Base-by-base conservation (phyloP, 2,113 vertebrate species). In the Chaetops frenatus region DNA sequence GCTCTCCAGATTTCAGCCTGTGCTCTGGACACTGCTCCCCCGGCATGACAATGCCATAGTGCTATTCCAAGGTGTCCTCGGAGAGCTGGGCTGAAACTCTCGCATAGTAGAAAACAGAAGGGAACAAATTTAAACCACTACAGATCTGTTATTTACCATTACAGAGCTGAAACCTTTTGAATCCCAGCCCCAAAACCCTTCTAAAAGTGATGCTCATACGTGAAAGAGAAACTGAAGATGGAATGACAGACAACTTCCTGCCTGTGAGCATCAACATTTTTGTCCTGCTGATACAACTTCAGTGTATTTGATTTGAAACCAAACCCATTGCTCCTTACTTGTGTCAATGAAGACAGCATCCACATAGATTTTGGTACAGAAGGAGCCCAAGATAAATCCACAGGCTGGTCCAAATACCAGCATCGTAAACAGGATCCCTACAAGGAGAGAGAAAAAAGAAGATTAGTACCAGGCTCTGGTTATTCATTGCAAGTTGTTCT, bases 361-460 rank as follows among this genome's bases (percentile, higher is more conserved):
- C 98, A 99, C 99, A 2, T 99, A 99, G 97, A 99, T 99, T 97
- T 99, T 99, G 93, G 99, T 99, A 98, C 99, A 99, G 97, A 99
- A 98, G 28, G 99, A 99, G 86, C 99, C 99, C 90, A 99, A 98
- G 97, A 99, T 99, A 97, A 99, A 99, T 79, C 99, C 99, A 66
- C 99, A 99, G 94, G 99, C 99, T 44, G 99, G 99, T 88, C 99
- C 99, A 53, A 99, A 99, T 73, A 99, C 99, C 98, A 99, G 97
- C 57, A 99, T 99, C 12, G 99, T 99, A 96, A 99, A 99, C 81
- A 99, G 98, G 96, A 99, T 99, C 91, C 99, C 99, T 99, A 96
- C 27, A 98, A 97, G n/a, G 66, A 88, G 62, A 97, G 35, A 98
- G 35, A 94, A 76, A 81, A 96, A 3, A 67, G 80, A 60, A 92